These are phyloP conservation scores for Aleiodes alternator DNA, from an alignment of 2,888 invertebrate species.

Conservation along the genomic window DNA sequence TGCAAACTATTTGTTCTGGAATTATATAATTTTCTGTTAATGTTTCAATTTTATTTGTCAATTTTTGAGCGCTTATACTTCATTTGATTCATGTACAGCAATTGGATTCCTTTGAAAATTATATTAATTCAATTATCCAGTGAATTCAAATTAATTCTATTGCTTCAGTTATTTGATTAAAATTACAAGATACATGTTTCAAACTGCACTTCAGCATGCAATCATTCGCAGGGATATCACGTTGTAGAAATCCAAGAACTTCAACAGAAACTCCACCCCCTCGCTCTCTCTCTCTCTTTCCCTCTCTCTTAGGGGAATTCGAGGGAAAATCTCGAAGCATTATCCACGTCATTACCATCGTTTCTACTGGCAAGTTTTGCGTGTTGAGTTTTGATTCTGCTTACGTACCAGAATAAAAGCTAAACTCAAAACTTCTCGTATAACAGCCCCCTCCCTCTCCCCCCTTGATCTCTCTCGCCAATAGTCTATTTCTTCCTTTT, in stretches of 20 bases:
- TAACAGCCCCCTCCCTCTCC: neutral
- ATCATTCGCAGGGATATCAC: slow-evolving; percentile 10
- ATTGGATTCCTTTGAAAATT: too few species aligned
- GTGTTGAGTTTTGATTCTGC: slow-evolving; percentile 30
- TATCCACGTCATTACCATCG: slow-evolving; percentile 55
- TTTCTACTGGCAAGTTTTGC: slow-evolving; percentile 35
- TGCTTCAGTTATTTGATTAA: too few species aligned
- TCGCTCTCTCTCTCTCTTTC: slow-evolving; percentile 3
- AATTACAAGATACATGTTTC: too few species aligned
- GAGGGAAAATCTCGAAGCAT: slow-evolving; percentile 43
- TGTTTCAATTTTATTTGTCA: too few species aligned
- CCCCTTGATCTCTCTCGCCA: slow-evolving; percentile 17
- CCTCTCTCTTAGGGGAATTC: neutral
- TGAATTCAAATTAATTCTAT: too few species aligned
- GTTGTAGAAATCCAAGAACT: slow-evolving; percentile 6
- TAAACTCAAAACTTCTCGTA: slow-evolving; percentile 18
- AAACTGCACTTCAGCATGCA: slow-evolving; percentile 6
- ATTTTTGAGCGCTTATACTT: too few species aligned
- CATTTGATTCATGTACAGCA: too few species aligned
- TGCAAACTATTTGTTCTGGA: too few species aligned
- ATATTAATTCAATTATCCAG: too few species aligned
- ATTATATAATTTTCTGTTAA: too few species aligned
- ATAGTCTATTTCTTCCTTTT: slow-evolving; percentile 3
- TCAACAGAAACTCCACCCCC: neutral
- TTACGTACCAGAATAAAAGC: slow-evolving; percentile 20